Percentiles rank a stretch among this genome's conserved stretches.
Evolutionary conservation across 1,140 invertebrate species (phyloP).

Genomic region (Anthonomus grandis): DNA sequence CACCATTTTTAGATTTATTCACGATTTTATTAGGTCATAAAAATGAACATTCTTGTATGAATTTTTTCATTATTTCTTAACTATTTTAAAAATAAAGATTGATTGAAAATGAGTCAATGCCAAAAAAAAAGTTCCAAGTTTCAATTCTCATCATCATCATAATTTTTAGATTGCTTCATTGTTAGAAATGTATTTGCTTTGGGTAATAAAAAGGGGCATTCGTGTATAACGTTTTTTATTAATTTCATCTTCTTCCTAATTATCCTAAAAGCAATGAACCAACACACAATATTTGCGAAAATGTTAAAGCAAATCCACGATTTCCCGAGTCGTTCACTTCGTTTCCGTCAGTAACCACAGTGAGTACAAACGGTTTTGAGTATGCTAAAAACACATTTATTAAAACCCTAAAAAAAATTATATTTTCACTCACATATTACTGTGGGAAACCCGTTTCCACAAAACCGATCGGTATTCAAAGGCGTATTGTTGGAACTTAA

Average conservation of each 20-base stretch:
- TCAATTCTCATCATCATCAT: too few relatives aligned
- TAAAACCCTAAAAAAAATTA: neutral
- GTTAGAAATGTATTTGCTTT: too few relatives aligned
- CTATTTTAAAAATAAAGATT: too few relatives aligned
- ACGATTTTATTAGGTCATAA: too few relatives aligned
- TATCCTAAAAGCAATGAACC: constrained; percentile 20
- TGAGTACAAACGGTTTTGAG: constrained; percentile 69
- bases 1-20: neutral
- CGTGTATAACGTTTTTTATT: too few relatives aligned
- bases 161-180: too few relatives aligned
- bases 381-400: constrained; percentile 46
- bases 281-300: constrained; percentile 62
- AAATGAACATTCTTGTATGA: too few relatives aligned
- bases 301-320: constrained; percentile 67
- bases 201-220: too few relatives aligned
- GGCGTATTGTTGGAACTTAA: constrained; percentile 33
- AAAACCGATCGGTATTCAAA: constrained; percentile 64
- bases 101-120: too few relatives aligned
- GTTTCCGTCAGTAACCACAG: constrained; percentile 62
- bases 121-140: too few relatives aligned
- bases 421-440: constrained; percentile 65
- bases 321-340: constrained; percentile 61
- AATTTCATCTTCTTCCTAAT: too few relatives aligned
- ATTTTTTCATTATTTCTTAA: too few relatives aligned
- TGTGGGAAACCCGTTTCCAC: constrained; percentile 65